Base-by-base conservation (phyloP, 2,113 vertebrate species). In the Petroica traversi region DNA sequence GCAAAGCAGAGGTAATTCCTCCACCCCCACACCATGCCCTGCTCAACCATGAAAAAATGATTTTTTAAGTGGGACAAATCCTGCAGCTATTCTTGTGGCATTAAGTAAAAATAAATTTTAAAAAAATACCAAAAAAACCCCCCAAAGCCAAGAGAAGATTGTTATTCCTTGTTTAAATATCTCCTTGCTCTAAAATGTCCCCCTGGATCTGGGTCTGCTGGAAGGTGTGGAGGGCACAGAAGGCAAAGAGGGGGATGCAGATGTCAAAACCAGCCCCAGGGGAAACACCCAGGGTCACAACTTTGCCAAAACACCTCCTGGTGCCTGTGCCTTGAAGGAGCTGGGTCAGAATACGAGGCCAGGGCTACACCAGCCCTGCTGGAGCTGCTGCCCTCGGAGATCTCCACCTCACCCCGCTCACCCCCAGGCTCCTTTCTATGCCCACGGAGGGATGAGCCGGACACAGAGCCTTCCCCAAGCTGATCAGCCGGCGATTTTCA, bases 301-400 rank as follows among this genome's bases (percentile, higher is more conserved):
- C 8, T 8, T 49, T 80, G 63, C 55, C 45, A 64, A 26, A 19
- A 8, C 22, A 10, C 7, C 25, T 80, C 2, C 33, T 5, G 1
- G 26, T 6, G 38, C 2, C 10, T 3, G 28, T 49, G 69, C 23
- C 34, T 0, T 0, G 18, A 23, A 29, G 7, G 4, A 55, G 33
- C 34, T 28, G 46, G 14, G 6, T 4, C 1, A 0, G 36, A 61
- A 19, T 40, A 5, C 3, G 4, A 20, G 2, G n/a, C 73, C n/a
- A 7, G 41, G 22, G 5, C 76, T 38, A 6, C 59, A 13, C 24
- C 41, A 57, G 72, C 48, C 31, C 55, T 46, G 11, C 57, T 51
- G 4, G 3, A 34, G 8, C 43, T 31, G 59, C 24, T 61, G 59
- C 22, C 55, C 64, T 33, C 8, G 1, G 49, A 41, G 11, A 33